phyloP scores from a whole-genome alignment of 2,797 vertebrate genomes.

The Triplophysa bombifrons region DNA sequence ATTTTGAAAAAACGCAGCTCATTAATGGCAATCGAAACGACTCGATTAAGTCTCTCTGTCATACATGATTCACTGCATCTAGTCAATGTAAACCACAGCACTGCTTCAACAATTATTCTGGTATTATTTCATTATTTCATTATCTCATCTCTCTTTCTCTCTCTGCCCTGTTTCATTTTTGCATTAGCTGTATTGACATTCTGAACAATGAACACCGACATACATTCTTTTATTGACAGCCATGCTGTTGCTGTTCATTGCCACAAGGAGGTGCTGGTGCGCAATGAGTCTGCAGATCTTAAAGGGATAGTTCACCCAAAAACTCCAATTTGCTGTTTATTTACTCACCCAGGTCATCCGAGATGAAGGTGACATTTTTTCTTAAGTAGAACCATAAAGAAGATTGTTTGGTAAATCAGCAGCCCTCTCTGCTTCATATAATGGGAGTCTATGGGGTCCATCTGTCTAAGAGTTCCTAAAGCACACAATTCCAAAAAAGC shows the following conservation, averaged over 20 bases:
- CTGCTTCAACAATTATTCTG: neutral
- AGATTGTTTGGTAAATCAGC: too few relatives aligned
- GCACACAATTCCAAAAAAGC: too few relatives aligned
- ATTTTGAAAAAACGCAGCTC: neutral
- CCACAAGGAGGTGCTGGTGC: conserved; percentile 35
- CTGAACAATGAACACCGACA: neutral
- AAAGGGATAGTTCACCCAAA: neutral
- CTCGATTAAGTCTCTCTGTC: conserved; percentile 2
- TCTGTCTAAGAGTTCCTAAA: too few relatives aligned
- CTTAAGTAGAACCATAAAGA: too few relatives aligned
- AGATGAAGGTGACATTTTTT: too few relatives aligned
- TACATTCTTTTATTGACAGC: neutral
- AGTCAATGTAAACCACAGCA: conserved; percentile 27
- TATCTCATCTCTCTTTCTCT: neutral
- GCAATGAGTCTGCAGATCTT: neutral
- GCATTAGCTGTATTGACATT: neutral
- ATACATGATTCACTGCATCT: neutral
- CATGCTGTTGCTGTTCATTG: neutral
- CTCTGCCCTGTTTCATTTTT: neutral
- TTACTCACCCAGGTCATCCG: too few relatives aligned
- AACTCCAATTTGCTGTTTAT: too few relatives aligned
- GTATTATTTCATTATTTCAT: neutral
- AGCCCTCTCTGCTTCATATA: too few relatives aligned
- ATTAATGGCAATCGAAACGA: conserved; percentile 9
- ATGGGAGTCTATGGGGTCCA: too few relatives aligned